A percentile compares a stretch with the other conserved stretches of the same genome.
Evolutionary conservation across 2,797 vertebrate genomes (phyloP).

Genomic region (Varecia variegata): DNA sequence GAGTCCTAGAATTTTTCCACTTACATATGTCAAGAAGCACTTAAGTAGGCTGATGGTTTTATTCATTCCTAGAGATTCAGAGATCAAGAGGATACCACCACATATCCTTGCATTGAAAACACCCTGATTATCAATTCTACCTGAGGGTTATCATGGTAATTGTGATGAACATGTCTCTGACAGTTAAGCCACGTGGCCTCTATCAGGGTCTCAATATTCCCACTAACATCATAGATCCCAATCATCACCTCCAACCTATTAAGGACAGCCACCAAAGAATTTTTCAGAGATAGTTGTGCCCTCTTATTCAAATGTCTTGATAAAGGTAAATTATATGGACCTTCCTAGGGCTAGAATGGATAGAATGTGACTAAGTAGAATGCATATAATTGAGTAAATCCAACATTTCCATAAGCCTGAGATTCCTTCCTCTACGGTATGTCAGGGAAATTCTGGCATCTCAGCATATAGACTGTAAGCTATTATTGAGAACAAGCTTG

Average conservation of each 20-base stretch:
- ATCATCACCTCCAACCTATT: neutral
- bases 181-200: neutral
- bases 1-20: neutral
- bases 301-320: neutral
- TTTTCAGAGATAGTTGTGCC: neutral
- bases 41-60: neutral
- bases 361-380: neutral
- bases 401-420: neutral
- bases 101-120: neutral
- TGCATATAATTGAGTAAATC: neutral
- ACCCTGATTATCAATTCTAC: neutral
- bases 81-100: neutral
- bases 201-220: neutral
- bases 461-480: neutral
- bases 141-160: slow-evolving; percentile 2
- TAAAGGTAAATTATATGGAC: neutral
- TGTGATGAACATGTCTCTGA: neutral
- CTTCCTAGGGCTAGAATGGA: neutral
- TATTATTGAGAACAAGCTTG: neutral
- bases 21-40: neutral
- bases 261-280: neutral
- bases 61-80: neutral
- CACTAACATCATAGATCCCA: neutral
- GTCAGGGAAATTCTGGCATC: neutral
- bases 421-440: neutral